Conservation (phyloP, 2,113 vertebrate species). For the Tragelaphus strepsiceros region DNA sequence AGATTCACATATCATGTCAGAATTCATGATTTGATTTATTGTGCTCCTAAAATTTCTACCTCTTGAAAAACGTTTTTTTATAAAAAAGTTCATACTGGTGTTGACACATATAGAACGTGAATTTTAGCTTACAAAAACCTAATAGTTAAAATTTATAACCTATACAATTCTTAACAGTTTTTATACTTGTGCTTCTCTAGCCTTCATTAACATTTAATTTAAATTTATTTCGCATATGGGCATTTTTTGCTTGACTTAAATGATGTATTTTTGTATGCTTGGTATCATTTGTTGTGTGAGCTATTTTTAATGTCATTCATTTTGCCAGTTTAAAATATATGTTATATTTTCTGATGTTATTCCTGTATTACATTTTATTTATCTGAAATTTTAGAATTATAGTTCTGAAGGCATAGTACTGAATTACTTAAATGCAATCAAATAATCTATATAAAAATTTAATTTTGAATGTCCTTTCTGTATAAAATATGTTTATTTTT, state of each 20-base stretch:
- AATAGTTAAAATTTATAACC: constrained; percentile 3
- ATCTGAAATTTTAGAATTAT: not conserved
- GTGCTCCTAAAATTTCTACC: constrained; percentile 31
- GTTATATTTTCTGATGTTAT: constrained; percentile 8
- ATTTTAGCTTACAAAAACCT: constrained; percentile 5
- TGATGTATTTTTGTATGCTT: not conserved
- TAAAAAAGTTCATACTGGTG: constrained; percentile 48
- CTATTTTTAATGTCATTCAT: constrained; percentile 17
- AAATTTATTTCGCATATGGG: constrained; percentile 11
- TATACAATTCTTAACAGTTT: not conserved
- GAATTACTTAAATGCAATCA: not conserved
- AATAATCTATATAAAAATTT: not conserved
- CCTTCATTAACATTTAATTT: constrained; percentile 44
- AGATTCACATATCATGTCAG: not conserved
- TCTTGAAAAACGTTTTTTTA: constrained; percentile 33
- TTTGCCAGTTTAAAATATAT: constrained; percentile 21
- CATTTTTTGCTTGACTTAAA: constrained; percentile 36
- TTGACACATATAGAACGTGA: constrained; percentile 24
- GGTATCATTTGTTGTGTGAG: not conserved
- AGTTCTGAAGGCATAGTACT: not conserved
- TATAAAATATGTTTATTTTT: constrained; percentile 30
- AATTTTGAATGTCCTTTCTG: not conserved
- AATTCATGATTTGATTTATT: constrained; percentile 45
- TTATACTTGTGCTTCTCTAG: constrained; percentile 10
- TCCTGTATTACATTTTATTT: not conserved